Percentiles rank a stretch among this genome's conserved stretches.
These are phyloP conservation scores for Drosophila virilis DNA, from an alignment of 1,140 invertebrate genomes.

Conservation along the genomic window DNA sequence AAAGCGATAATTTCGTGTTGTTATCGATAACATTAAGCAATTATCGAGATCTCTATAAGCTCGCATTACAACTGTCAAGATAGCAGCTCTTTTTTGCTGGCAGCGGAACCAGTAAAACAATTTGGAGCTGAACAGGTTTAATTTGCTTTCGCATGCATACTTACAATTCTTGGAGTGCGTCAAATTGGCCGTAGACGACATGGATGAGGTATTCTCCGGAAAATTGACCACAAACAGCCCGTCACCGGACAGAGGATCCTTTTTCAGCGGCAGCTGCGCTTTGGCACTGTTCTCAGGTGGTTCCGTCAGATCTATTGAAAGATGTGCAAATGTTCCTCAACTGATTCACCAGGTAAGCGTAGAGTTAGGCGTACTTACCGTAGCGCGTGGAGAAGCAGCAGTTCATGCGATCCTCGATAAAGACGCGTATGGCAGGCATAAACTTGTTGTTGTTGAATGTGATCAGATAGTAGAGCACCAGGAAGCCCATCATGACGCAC, in stretches of 20 bases:
- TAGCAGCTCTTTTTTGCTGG: too few species aligned
- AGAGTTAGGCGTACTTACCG: conserved; percentile 44
- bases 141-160: conserved; percentile 3
- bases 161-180: conserved; percentile 78
- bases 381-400: conserved; percentile 82
- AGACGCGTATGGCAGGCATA: conserved; percentile 74
- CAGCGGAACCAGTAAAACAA: not conserved
- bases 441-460: conserved; percentile 87
- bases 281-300: conserved; percentile 83
- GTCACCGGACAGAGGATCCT: conserved; percentile 77
- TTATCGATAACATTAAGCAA: too few species aligned
- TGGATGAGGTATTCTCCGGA: conserved; percentile 78
- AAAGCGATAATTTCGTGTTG: too few species aligned
- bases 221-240: conserved; percentile 77
- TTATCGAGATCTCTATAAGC: not conserved
- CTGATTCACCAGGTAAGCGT: not conserved
- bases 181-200: conserved; percentile 75
- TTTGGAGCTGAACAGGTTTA: not conserved
- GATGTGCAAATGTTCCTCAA: not conserved
- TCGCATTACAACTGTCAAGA: not conserved
- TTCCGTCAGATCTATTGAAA: conserved; percentile 66
- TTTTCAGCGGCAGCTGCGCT: conserved; percentile 76
- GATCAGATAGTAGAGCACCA: conserved; percentile 88
- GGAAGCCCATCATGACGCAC: conserved; percentile 88
- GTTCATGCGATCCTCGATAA: conserved; percentile 81